These are phyloP conservation scores for Polyodon spathula DNA, from an alignment of 2,113 vertebrate genomes.

Conservation along the genomic window DNA sequence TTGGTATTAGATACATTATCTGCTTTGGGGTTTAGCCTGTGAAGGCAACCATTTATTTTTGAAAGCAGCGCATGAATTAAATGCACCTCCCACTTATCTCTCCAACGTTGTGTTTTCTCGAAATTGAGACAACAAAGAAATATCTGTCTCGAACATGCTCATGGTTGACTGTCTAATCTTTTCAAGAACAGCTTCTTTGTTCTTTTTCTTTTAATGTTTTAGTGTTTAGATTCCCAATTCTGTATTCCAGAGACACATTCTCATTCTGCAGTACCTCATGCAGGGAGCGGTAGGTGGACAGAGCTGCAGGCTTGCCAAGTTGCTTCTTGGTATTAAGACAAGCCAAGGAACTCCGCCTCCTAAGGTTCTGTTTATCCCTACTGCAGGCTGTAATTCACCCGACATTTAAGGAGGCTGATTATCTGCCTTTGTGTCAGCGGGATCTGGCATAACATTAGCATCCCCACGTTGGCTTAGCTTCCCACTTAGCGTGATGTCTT, in stretches of 20 bases:
- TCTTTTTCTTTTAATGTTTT: conserved; percentile 3
- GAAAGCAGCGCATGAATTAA: neutral
- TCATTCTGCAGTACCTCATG: neutral
- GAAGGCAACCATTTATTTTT: conserved; percentile 1
- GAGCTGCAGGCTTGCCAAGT: conserved; percentile 5
- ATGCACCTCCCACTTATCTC: conserved; percentile 2
- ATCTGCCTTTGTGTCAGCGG: conserved; percentile 4
- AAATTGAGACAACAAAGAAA: conserved; percentile 17
- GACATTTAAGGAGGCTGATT: conserved; percentile 7
- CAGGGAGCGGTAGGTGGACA: neutral
- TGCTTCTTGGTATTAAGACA: conserved; percentile 4
- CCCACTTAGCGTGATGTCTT: neutral
- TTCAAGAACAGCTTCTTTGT: conserved; percentile 11
- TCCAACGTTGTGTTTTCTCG: too few species aligned
- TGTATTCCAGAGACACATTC: conserved; percentile 2
- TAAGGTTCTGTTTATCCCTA: neutral
- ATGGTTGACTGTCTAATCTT: conserved; percentile 19
- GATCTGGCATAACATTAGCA: neutral
- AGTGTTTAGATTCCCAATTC: conserved; percentile 6
- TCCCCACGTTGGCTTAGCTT: neutral
- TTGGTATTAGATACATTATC: conserved; percentile 3
- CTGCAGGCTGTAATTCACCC: conserved; percentile 4
- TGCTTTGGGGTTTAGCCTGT: conserved; percentile 5
- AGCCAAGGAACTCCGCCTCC: conserved; percentile 12
- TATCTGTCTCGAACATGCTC: conserved; percentile 14